Conservation (phyloP, 2,113 vertebrate species). For the Phoenicopterus ruber region DNA sequence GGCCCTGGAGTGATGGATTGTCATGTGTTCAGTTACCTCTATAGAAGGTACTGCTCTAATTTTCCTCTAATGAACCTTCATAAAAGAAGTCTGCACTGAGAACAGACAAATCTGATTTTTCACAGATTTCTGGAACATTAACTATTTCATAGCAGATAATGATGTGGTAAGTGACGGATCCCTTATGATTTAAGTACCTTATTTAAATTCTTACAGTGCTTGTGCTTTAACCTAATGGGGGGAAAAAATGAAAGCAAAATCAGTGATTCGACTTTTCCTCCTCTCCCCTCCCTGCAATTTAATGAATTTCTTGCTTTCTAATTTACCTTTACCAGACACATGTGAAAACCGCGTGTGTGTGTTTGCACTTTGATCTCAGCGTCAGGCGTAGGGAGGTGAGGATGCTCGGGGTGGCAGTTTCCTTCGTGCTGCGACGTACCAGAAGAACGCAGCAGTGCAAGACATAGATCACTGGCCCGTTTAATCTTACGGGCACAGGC, state of each 20-base stretch:
- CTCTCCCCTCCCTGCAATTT: neutral
- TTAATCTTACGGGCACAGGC: neutral
- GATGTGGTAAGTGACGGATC: slow-evolving; percentile 40
- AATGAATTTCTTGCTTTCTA: neutral
- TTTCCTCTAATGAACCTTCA: neutral
- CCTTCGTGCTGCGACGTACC: slow-evolving; percentile 14
- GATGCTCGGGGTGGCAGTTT: neutral
- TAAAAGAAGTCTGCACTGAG: slow-evolving; percentile 40
- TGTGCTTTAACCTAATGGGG: slow-evolving; percentile 40
- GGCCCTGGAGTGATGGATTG: neutral
- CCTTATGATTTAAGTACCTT: slow-evolving; percentile 36
- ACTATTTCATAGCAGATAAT: slow-evolving; percentile 61
- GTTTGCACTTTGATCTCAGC: slow-evolving; percentile 52
- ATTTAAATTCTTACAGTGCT: slow-evolving; percentile 49
- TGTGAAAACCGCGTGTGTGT: neutral
- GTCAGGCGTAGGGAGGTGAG: slow-evolving; percentile 18
- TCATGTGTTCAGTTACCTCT: neutral
- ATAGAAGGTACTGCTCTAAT: neutral
- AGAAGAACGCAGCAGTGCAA: neutral
- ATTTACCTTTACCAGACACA: slow-evolving; percentile 25
- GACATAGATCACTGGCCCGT: neutral
- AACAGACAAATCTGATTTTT: slow-evolving; percentile 53
- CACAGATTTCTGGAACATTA: neutral
- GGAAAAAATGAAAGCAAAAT: neutral
- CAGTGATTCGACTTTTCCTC: neutral